Conservation (phyloP, 2,888 invertebrate species). For the Monopis laevigella region DNA sequence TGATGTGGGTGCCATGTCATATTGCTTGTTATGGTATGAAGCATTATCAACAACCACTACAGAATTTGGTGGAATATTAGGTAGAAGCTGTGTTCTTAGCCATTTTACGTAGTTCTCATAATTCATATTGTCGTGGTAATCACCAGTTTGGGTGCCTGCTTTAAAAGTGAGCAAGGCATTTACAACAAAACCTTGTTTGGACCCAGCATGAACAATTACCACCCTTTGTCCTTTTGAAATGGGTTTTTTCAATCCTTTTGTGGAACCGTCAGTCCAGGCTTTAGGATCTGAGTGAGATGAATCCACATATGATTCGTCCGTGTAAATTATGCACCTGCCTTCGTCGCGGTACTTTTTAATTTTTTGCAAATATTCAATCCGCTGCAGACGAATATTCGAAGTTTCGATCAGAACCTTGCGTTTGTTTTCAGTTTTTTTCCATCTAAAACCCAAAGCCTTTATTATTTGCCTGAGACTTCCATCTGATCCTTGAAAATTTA, state of each 20-base stretch:
- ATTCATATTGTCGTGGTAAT: slow-evolving; percentile 29
- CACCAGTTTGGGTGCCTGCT: slow-evolving; percentile 22
- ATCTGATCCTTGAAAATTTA: slow-evolving; percentile 20
- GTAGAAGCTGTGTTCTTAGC: slow-evolving; percentile 23
- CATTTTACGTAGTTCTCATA: slow-evolving; percentile 24
- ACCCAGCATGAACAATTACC: slow-evolving; percentile 18
- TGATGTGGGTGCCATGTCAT: slow-evolving; percentile 19
- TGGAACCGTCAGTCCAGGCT: slow-evolving; percentile 7
- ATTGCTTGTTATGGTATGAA: slow-evolving; percentile 24
- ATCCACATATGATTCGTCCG: slow-evolving; percentile 15
- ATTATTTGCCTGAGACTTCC: slow-evolving; percentile 20
- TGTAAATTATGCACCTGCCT: slow-evolving; percentile 17
- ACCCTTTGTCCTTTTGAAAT: slow-evolving; percentile 22
- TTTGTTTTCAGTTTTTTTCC: slow-evolving; percentile 21
- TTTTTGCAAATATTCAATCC: slow-evolving; percentile 22
- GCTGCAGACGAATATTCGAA: slow-evolving; percentile 18
- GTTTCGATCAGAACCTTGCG: slow-evolving; percentile 22
- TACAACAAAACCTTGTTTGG: slow-evolving; percentile 16
- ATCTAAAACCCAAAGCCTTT: slow-evolving; percentile 21
- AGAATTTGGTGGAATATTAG: slow-evolving; percentile 23
- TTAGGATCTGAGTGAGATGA: slow-evolving; percentile 1
- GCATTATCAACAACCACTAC: slow-evolving; percentile 24
- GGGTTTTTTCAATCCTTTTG: slow-evolving; percentile 18
- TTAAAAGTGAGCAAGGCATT: slow-evolving; percentile 21
- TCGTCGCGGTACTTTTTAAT: slow-evolving; percentile 16